Conservation (phyloP, 2,113 vertebrate genomes). For the Atractosteus spatula region DNA sequence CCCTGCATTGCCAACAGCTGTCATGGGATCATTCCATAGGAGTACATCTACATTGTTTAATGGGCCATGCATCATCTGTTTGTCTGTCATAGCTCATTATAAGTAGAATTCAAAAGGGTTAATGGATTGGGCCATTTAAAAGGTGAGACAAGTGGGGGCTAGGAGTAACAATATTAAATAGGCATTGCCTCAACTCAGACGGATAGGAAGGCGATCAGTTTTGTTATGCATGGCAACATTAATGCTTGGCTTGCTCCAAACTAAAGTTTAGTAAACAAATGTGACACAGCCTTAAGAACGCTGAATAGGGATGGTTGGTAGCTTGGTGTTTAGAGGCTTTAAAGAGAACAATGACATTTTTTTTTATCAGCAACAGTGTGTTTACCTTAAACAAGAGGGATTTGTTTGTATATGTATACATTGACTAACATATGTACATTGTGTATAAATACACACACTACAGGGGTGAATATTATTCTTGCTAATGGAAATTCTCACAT, state of each 20-base stretch:
- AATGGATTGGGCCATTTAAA: slow-evolving; percentile 77
- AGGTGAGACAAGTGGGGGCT: slow-evolving; percentile 65
- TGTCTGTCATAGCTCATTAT: slow-evolving; percentile 64
- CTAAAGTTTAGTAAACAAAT: slow-evolving; percentile 39
- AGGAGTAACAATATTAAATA: slow-evolving; percentile 63
- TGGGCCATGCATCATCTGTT: slow-evolving; percentile 60
- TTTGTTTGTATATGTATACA: not conserved
- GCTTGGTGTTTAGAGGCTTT: not conserved
- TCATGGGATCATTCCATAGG: slow-evolving; percentile 61
- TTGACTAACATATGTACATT: not conserved
- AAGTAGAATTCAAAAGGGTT: slow-evolving; percentile 67
- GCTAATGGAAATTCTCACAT: too few relatives aligned
- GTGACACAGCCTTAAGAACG: slow-evolving; percentile 8
- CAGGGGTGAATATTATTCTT: too few relatives aligned
- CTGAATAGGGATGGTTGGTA: not conserved
- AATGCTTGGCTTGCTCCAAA: not conserved
- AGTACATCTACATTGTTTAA: slow-evolving; percentile 63
- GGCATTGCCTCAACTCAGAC: slow-evolving; percentile 54
- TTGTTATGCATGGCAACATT: slow-evolving; percentile 7
- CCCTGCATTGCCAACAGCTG: slow-evolving; percentile 50
- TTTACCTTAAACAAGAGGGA: not conserved
- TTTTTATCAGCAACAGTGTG: not conserved
- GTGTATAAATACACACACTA: too few relatives aligned
- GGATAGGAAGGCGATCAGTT: slow-evolving; percentile 16
- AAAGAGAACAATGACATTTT: not conserved